phyloP scores from a whole-genome alignment of 2,113 vertebrate genomes.

The Heterotis niloticus region DNA sequence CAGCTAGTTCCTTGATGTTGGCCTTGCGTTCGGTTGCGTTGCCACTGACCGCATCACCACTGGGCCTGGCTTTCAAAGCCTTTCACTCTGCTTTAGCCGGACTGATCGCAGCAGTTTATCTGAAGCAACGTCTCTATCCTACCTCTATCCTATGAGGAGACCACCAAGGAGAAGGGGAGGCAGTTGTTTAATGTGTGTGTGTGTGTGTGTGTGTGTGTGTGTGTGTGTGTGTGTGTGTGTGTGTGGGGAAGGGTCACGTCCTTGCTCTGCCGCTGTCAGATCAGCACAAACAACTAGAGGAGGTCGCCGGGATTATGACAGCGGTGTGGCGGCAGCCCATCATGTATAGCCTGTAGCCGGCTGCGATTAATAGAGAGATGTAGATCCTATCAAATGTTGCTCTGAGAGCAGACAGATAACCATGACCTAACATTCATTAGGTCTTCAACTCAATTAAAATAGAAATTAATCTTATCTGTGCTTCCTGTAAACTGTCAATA shows the following conservation, averaged over 20 bases:
- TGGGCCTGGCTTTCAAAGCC: conserved; percentile 74
- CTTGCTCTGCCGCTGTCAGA: conserved; percentile 57
- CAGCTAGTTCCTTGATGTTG: conserved; percentile 69
- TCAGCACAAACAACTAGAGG: conserved; percentile 40
- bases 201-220: too few relatives aligned
- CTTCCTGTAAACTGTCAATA: conserved; percentile 50
- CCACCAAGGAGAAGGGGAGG: conserved; percentile 47
- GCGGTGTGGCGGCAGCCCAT: conserved; percentile 53
- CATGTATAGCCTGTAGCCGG: conserved; percentile 55
- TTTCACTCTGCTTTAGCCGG: conserved; percentile 66
- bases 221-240: too few relatives aligned
- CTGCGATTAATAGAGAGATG: conserved; percentile 34
- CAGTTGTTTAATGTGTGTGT: too few relatives aligned
- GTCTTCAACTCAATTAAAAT: conserved; percentile 62
- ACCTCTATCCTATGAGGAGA: conserved; percentile 62
- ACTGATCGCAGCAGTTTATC: conserved; percentile 78
- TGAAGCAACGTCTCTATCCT: conserved; percentile 70
- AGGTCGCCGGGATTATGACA: conserved; percentile 53
- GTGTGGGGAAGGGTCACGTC: conserved; percentile 42
- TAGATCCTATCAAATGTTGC: conserved; percentile 57
- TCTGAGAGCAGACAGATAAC: conserved; percentile 50
- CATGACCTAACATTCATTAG: conserved; percentile 51
- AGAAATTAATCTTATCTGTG: conserved; percentile 50
- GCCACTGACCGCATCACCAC: conserved; percentile 72
- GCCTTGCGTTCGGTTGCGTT: conserved; percentile 69